phyloP scores from a whole-genome alignment of 2,113 vertebrate species.

The Rallus limicola region DNA sequence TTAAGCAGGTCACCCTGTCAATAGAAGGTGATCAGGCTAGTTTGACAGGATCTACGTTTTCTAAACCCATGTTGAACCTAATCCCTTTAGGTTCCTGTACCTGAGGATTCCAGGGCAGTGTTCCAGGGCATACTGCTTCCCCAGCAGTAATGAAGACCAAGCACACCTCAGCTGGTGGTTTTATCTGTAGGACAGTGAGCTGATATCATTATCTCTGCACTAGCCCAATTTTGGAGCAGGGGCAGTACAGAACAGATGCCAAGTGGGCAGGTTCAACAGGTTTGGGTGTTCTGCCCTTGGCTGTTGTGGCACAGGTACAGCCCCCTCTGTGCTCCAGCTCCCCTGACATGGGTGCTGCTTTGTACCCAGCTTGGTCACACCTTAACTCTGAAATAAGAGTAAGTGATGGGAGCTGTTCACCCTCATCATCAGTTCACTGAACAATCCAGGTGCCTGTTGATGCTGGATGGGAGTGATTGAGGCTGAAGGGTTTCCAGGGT shows the following conservation, averaged over 20 bases:
- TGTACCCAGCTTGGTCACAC: background rate
- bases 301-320: background rate
- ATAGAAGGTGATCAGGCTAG: too few species aligned
- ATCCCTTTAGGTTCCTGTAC: background rate
- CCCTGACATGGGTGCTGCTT: rapidly evolving
- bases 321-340: background rate
- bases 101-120: background rate
- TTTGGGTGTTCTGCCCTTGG: background rate
- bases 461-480: background rate
- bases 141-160: background rate
- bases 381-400: rapidly evolving
- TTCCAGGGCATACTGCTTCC: background rate
- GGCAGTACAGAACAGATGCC: background rate
- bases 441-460: rapidly evolving
- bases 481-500: background rate
- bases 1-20: too few species aligned
- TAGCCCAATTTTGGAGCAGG: background rate
- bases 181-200: background rate
- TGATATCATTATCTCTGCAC: background rate
- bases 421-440: background rate
- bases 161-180: background rate
- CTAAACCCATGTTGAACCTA: too few species aligned
- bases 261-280: background rate
- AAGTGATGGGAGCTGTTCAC: too few species aligned
- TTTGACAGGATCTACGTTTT: too few species aligned